phyloP scores from a whole-genome alignment of 2,888 invertebrate genomes.

The Caenorhabditis virilis region DNA sequence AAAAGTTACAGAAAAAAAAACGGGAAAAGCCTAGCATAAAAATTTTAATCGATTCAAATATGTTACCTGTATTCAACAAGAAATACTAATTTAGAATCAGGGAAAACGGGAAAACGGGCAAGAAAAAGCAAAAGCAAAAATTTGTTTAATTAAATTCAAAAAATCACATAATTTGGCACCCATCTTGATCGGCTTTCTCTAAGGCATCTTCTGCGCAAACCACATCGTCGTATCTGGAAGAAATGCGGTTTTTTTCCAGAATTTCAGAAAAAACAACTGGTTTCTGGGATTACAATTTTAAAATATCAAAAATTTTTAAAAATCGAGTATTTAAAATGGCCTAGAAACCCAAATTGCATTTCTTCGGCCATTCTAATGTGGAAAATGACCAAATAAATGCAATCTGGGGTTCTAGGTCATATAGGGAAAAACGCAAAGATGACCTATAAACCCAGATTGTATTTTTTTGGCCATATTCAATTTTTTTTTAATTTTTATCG shows the following conservation, averaged over 20 bases:
- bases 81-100: background rate
- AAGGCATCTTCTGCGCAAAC: conserved; percentile 31
- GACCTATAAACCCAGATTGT: too few relatives aligned
- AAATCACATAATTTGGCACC: conserved; percentile 34
- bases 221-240: conserved; percentile 33
- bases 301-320: background rate
- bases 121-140: background rate
- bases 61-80: background rate
- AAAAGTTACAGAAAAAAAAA: background rate
- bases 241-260: conserved; percentile 1
- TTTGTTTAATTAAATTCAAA: background rate
- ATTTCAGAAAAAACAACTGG: too few relatives aligned
- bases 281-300: too few relatives aligned
- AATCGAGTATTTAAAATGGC: background rate
- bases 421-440: too few relatives aligned
- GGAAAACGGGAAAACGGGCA: background rate
- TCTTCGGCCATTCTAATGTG: too few relatives aligned
- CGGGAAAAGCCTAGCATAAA: background rate
- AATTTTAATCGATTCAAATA: background rate
- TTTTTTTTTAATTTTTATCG: background rate
- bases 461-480: background rate
- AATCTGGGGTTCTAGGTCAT: too few relatives aligned
- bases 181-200: conserved; percentile 29
- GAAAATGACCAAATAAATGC: background rate
- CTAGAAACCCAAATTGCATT: too few relatives aligned